Base-by-base conservation (phyloP, 2,113 vertebrate species). In the Oryzias melastigma region DNA sequence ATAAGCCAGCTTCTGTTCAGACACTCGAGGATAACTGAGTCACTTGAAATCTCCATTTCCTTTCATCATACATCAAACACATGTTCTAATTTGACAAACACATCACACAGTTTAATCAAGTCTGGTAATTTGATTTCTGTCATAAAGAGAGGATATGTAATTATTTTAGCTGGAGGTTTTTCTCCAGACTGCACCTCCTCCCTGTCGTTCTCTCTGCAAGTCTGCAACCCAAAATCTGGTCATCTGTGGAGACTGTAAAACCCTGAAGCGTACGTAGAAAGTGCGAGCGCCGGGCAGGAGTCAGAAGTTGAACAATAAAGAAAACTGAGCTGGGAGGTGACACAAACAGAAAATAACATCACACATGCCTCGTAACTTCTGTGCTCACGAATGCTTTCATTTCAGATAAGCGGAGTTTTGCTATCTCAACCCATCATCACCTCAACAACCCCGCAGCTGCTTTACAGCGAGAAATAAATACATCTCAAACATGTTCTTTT, bases 51-150 rank as follows among this genome's bases (percentile, higher is more conserved):
- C 78, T 68, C 63, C 68, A 65, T 82, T 78, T 85, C 68, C 62
- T 77, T 77, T 81, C 68, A 82, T 77, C 73, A 27, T 54, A 81
- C 73, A 84, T 87, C 83, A 83, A 80, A 85, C 68, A 54, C 29
- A 20, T 47, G 65, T 75, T 71, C 71, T 61, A 41, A 71, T 62
- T 61, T 65, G 22, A 52, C 1, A n/a, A 79, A 75, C 65, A 68
- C 29, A 71, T 80, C 62, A 42, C 49, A 66, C 4, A 7, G 22
- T 78, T 81, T 76, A 76, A 83, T 83, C 65, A 84, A 65, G 63
- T 68, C 55, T 55, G 4, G 58, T 75, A 48, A 85, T 88, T 82
- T 49, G 64, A 82, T 70, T 76, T 76, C 61, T 35, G 62, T 58
- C 68, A 54, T 66, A 59, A 83, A 84, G 77, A 52, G 58, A 54